Evolutionary conservation across 2,888 invertebrate species (phyloP).

Genomic region (Eudemis profundana): DNA sequence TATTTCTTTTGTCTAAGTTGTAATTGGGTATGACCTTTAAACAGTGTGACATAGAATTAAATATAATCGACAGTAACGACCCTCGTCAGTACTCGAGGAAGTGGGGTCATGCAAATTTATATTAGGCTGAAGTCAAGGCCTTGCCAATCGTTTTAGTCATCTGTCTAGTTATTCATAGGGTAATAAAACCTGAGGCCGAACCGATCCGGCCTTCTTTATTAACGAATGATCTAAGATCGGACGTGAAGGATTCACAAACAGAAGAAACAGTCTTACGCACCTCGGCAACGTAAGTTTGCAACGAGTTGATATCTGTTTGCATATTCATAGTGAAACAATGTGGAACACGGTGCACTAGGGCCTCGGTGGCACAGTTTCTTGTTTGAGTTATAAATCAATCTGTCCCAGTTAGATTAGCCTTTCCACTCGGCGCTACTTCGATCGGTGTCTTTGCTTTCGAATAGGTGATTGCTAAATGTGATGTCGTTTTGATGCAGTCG

Average conservation of each 20-base stretch:
- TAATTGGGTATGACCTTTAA: constrained; percentile 54
- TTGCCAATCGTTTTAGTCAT: constrained; percentile 78
- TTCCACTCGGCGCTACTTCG: constrained; percentile 66
- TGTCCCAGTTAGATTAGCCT: constrained; percentile 79
- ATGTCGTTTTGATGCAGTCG: constrained; percentile 51
- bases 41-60: constrained; percentile 62
- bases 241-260: constrained; percentile 39
- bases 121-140: constrained; percentile 81
- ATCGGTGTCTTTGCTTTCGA: constrained; percentile 76
- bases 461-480: constrained; percentile 71
- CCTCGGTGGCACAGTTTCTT: constrained; percentile 82
- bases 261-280: constrained; percentile 15
- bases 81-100: constrained; percentile 75
- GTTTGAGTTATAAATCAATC: constrained; percentile 80
- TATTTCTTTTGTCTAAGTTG: constrained; percentile 33
- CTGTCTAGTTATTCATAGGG: constrained; percentile 72
- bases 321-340: constrained; percentile 78
- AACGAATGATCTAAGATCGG: constrained; percentile 51
- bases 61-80: constrained; percentile 73
- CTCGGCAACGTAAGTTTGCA: constrained; percentile 46
- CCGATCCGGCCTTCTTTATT: constrained; percentile 64
- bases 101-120: constrained; percentile 79
- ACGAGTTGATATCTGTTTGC: constrained; percentile 64
- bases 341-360: constrained; percentile 73
- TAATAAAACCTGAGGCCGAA: constrained; percentile 76